phyloP scores from a whole-genome alignment of 2,113 vertebrate species.

The Protobothrops mucrosquamatus region DNA sequence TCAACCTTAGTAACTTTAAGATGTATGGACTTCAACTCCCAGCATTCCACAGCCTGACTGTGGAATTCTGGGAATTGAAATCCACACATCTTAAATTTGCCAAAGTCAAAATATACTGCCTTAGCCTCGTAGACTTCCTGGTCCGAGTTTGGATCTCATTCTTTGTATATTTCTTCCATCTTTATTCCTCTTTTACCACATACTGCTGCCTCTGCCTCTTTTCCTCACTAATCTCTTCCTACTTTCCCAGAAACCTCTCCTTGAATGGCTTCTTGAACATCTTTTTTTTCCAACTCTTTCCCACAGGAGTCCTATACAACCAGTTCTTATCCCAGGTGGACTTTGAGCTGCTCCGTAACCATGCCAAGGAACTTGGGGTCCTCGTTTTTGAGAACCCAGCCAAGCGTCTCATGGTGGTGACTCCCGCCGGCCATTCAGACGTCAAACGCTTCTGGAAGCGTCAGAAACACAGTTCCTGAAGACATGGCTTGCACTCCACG shows the following conservation, averaged over 20 bases:
- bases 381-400: conserved; percentile 85
- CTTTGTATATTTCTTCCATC: background rate
- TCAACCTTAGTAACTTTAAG: background rate
- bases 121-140: background rate
- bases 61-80: background rate
- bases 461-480: conserved; percentile 77
- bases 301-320: conserved; percentile 87
- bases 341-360: conserved; percentile 86
- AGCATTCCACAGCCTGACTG: background rate
- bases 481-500: background rate
- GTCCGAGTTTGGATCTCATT: background rate
- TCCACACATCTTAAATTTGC: background rate
- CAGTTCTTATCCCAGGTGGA: conserved; percentile 93
- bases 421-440: conserved; percentile 82
- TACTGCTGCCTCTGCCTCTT: background rate
- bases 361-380: conserved; percentile 85
- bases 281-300: background rate
- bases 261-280: background rate
- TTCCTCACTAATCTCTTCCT: background rate
- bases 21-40: background rate
- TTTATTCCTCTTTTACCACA: background rate
- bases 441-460: conserved; percentile 93
- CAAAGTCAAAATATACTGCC: background rate
- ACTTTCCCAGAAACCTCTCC: background rate
- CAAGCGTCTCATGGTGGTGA: conserved; percentile 87